Base-by-base conservation (phyloP, 1,140 invertebrate genomes). In the Philotrypesis tridentata region DNA sequence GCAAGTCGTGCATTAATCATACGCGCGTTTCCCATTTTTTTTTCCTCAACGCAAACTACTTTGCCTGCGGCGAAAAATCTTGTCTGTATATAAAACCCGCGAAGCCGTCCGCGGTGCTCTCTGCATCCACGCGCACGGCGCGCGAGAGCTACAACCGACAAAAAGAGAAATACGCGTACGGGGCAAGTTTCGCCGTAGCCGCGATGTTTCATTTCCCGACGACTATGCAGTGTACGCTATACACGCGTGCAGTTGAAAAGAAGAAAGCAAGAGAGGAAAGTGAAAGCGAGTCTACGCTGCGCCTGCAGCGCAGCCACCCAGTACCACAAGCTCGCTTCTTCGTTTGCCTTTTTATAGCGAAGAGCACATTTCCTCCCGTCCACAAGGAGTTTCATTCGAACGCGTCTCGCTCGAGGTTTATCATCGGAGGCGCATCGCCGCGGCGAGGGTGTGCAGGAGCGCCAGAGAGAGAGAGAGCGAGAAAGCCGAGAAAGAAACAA, bases 201-300 rank as follows among this genome's bases (percentile, higher is more conserved):
- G 67, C 82, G 75, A 88, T 87, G 86, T 85, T 87, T 89, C 84
- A 85, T 86, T 86, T 82, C 83, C 70, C 84, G 82, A 29, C 86
- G 87, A 82, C 31, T 80, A n/a, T n/a, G n/a, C n/a, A n/a, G n/a
- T n/a, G n/a, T n/a, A 17, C 70, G 68, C 29, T 31, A n/a, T 33
- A 25, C 40, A 55, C 25, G 21, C 25, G 29, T 48, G 67, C 25
- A 21, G 40, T 43, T 37, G 40, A 63, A 72, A 80, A 73, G 55
- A 63, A 71, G 33, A n/a, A 79, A 40, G 68, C 61, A n/a, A 78
- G 80, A 4, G 17, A 21, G 86, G 81, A 79, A 86, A 87, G 86
- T 86, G 86, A 87, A 80, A 87, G 80, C 87, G 84, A 85, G 78
- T 55, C 81, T 81, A 80, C 73, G 79, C 73, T 14, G 21, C 17